Base-by-base conservation (phyloP, 1,140 invertebrate species). In the Magallana angulata region DNA sequence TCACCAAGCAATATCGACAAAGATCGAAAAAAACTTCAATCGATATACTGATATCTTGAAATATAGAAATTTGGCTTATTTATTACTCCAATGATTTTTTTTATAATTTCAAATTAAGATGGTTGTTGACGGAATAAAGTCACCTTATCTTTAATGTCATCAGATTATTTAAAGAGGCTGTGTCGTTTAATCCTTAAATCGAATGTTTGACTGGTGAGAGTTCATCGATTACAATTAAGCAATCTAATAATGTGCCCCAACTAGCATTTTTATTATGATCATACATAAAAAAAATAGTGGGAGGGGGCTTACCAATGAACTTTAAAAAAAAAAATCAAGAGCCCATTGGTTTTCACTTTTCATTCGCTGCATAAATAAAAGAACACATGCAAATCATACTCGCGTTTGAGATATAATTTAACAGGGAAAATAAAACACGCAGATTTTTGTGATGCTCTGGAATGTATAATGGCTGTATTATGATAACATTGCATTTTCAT, bases 111-210 rank as follows among this genome's bases (percentile, higher is more conserved):
- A 76, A 76, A 76, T 30, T 76, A 30, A 76, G 18, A 76, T 76
- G 68, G 68, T 76, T 76, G 68, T 76, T 30, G 30, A 76, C 68
- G 18, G 68, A 76, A 30, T 76, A 18, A 76, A 76, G 18, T 12
- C 24, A 9, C 11, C 24, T 76, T 30, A 76, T 76, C 68, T 76
- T 48, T 30, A 76, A 76, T 30, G 68, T 76, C 68, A 76, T 30
- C 24, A 76, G 68, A 76, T 30, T 76, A 24, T 30, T 76, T 76
- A 12, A 76, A 76, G 68, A 30, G 68, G 68, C 68, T 12, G 36
- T 12, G 36, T 36, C 68, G 24, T 36, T 76, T 76, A 76, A 76
- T 76, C 68, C 68, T 76, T 76, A 76, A 76, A 76, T 76, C 68
- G 68, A 76, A 76, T 36, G 68, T 76, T 30, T 76, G 68, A 76